A percentile compares a stretch with the other conserved stretches of the same genome.
phyloP scores from a whole-genome alignment of 1,140 invertebrate genomes.

The Diorhabda carinulata region DNA sequence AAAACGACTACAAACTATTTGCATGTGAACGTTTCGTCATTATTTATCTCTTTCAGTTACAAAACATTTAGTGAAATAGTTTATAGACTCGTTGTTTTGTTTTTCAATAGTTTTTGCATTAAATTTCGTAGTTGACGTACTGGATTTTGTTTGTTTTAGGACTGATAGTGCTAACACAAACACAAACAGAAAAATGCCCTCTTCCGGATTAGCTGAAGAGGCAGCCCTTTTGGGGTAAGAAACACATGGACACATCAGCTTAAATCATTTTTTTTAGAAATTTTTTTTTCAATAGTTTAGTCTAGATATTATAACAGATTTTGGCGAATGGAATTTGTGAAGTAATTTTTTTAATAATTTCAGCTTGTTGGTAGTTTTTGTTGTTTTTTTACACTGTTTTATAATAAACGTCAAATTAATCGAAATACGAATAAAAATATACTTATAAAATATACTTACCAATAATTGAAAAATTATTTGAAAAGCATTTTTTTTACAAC shows the following conservation, averaged over 20 bases:
- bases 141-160: slow-evolving; percentile 56
- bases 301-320: neutral
- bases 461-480: too few species aligned
- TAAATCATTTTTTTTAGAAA: neutral
- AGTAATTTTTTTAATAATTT: neutral
- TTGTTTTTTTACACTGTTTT: too few species aligned
- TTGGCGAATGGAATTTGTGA: neutral
- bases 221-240: slow-evolving; percentile 68
- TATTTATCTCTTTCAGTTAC: too few species aligned
- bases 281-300: too few species aligned
- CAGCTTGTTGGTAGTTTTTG: too few species aligned
- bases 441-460: too few species aligned
- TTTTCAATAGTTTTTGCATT: neutral
- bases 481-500: too few species aligned
- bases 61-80: too few species aligned
- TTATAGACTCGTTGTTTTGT: neutral
- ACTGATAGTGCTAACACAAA: slow-evolving; percentile 43
- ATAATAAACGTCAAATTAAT: too few species aligned
- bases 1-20: too few species aligned
- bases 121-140: neutral
- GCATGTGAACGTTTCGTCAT: too few species aligned
- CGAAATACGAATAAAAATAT: too few species aligned
- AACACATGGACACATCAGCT: slow-evolving; percentile 20
- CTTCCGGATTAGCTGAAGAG: slow-evolving; percentile 64
- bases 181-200: slow-evolving; percentile 57